Conservation (phyloP, 2,113 vertebrate genomes). For the Myocastor coypus region DNA sequence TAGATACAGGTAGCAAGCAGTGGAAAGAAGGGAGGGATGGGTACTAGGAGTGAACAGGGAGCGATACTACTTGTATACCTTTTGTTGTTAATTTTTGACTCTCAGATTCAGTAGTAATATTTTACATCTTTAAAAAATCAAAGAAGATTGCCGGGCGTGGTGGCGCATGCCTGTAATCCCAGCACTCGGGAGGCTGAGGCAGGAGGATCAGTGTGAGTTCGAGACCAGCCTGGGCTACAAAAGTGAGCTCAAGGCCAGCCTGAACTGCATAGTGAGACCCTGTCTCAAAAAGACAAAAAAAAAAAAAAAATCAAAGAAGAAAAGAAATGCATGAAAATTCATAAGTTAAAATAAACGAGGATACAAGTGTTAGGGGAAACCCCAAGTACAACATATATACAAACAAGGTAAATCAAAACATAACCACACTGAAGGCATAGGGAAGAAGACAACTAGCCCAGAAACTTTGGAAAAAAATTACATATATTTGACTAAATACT, state of each 20-base stretch:
- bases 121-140: background rate
- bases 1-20: background rate
- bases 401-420: background rate
- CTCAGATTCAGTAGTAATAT: background rate
- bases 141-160: too few relatives aligned
- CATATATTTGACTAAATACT: background rate
- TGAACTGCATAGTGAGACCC: too few relatives aligned
- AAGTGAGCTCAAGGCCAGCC: too few relatives aligned
- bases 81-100: background rate
- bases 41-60: background rate
- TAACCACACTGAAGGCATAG: background rate
- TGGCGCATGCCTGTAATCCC: too few relatives aligned
- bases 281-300: too few relatives aligned
- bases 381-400: background rate
- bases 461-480: background rate
- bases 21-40: background rate
- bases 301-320: background rate
- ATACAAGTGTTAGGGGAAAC: background rate
- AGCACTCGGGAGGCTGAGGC: too few relatives aligned
- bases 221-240: too few relatives aligned
- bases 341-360: background rate
- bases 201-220: too few relatives aligned
- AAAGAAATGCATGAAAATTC: background rate
- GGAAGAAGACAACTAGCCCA: background rate
- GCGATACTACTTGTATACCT: background rate